Conservation (phyloP, 1,140 invertebrate species). For the Camponotus vicinus region DNA sequence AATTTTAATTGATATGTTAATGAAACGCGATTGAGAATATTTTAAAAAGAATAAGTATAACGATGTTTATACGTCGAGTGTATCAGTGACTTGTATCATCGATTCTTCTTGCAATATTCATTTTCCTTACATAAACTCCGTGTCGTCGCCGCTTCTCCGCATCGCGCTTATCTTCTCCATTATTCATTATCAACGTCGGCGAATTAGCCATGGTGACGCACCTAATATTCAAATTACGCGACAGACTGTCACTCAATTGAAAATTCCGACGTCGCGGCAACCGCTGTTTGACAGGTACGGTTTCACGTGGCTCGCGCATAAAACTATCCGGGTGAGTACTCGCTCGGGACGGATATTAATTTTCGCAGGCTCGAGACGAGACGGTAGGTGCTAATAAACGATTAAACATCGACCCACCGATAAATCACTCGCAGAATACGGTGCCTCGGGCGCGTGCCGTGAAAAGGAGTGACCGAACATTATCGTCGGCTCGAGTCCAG, state of each 20-base stretch:
- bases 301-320: constrained; percentile 28
- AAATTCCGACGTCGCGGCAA: constrained; percentile 35
- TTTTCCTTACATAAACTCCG: constrained; percentile 3
- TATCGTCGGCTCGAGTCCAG: constrained; percentile 76
- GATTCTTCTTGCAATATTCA: not conserved
- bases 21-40: not conserved
- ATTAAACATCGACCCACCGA: constrained; percentile 76
- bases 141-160: constrained; percentile 6
- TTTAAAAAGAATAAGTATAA: not conserved
- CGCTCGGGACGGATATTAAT: constrained; percentile 54
- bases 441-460: constrained; percentile 79
- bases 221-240: constrained; percentile 50
- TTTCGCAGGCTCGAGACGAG: constrained; percentile 40
- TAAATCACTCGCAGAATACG: constrained; percentile 78
- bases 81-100: not conserved
- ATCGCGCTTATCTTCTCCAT: constrained; percentile 44
- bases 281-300: constrained; percentile 44
- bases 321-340: constrained; percentile 33
- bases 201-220: constrained; percentile 36
- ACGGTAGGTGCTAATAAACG: constrained; percentile 70
- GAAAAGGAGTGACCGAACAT: constrained; percentile 83
- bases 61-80: not conserved
- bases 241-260: constrained; percentile 44
- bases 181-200: constrained; percentile 41
- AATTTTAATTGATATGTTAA: not conserved